These are phyloP conservation scores for Gymnarchus niloticus DNA, from an alignment of 2,113 vertebrate genomes.

Conservation along the genomic window DNA sequence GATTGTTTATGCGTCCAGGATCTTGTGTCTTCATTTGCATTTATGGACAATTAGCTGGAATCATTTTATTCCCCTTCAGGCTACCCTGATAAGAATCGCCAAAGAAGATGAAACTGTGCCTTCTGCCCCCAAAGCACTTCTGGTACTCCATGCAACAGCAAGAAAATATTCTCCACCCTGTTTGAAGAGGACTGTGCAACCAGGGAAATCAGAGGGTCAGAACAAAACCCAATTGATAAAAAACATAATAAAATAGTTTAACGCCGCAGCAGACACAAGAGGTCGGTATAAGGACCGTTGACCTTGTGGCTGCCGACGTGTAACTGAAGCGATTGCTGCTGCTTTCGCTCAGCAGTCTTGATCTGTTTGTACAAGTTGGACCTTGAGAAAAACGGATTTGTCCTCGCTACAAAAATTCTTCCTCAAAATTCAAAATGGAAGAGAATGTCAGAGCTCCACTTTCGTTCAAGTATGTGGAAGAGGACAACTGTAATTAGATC, in stretches of 20 bases:
- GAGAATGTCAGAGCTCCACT: constrained; percentile 51
- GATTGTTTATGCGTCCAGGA: constrained; percentile 36
- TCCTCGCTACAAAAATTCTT: constrained; percentile 23
- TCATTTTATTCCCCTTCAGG: constrained; percentile 43
- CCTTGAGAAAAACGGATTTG: background rate
- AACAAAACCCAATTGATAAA: constrained; percentile 21
- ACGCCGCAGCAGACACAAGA: background rate
- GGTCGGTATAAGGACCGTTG: background rate
- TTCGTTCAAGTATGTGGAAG: constrained; percentile 44
- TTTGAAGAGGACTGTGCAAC: constrained; percentile 3
- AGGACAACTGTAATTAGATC: constrained; percentile 60
- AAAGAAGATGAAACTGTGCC: background rate
- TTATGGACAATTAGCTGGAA: constrained; percentile 64
- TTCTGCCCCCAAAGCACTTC: background rate
- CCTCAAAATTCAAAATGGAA: constrained; percentile 15
- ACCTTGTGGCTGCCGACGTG: background rate
- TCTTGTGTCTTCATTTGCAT: constrained; percentile 68
- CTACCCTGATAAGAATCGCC: constrained; percentile 44
- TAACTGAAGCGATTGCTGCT: background rate
- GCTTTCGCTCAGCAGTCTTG: constrained; percentile 39
- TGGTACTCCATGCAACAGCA: background rate
- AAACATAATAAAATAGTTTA: constrained; percentile 22
- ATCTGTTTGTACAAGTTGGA: constrained; percentile 49
- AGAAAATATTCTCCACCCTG: background rate
- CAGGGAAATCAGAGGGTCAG: constrained; percentile 23